Base-by-base conservation (phyloP, 2,113 vertebrate genomes). In the Hyaena hyaena region DNA sequence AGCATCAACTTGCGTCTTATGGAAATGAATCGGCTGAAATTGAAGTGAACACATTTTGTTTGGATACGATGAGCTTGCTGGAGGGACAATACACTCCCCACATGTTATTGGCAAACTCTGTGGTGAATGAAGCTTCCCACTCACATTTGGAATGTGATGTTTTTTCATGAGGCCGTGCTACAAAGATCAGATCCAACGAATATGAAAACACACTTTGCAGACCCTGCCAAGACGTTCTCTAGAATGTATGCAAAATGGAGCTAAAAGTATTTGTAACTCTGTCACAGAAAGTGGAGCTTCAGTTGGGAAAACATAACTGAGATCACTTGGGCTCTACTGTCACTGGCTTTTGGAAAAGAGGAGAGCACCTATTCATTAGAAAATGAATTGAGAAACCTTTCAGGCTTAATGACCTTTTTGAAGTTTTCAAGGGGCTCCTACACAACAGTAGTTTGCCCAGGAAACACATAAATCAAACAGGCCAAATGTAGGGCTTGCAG, bases 61-160 rank as follows among this genome's bases (percentile, higher is more conserved):
- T 94, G 92, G 89, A 88, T 88, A 86, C 82, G 88, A 96, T 88
- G 96, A 97, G 88, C 63, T 94, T 0, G 26, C 88, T 95, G 45
- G 65, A 97, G 77, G 82, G 88, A 94, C 90, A 95, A 96, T 97
- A 97, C 96, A 93, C 91, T 96, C 88, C 84, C 81, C 94, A 95
- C 96, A 96, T 91, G 83, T 96, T 95, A 97, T 10, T 98, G 96
- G 96, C 97, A 98, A 92, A 76, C 71, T 88, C 76, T n/a, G 48
- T 58, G 71, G 88, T 97, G 97, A 98, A 98, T 97, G 98, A 98
- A 97, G 96, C 94, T 97, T 97, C 97, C 97, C 95, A 98, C 94
- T 97, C 58, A 2, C 79, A 87, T 88, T 96, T 97, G 97, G 92
- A 97, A 98, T 92, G 88, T 35, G 48, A 86, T 96, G 88, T 96